A percentile compares a stretch with the other conserved stretches of the same genome.
These are phyloP conservation scores for Equus quagga DNA, from an alignment of 2,113 vertebrate species.

Conservation along the genomic window DNA sequence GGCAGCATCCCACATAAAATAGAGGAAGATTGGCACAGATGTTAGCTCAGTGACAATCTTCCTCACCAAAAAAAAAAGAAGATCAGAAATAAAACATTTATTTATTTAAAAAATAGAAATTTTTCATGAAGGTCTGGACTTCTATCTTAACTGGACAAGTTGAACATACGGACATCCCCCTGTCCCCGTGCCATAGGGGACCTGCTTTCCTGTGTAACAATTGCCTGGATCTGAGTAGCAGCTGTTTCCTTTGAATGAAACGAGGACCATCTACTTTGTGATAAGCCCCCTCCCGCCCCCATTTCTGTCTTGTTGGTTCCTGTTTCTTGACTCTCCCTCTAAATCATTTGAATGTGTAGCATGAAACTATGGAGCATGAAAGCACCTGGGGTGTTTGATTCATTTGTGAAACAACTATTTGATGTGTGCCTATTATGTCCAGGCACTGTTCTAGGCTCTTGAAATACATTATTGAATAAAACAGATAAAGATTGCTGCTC, in stretches of 20 bases:
- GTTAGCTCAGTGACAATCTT: too few species aligned
- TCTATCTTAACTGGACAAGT: neutral
- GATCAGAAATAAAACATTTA: too few species aligned
- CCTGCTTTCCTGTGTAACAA: neutral
- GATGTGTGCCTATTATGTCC: neutral
- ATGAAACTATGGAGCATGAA: neutral
- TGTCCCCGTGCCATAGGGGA: too few species aligned
- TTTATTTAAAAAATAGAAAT: too few species aligned
- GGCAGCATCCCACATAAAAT: too few species aligned
- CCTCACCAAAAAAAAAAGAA: too few species aligned
- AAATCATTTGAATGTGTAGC: neutral
- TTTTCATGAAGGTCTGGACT: too few species aligned
- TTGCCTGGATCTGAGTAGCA: neutral
- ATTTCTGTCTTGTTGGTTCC: neutral
- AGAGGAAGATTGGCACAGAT: too few species aligned
- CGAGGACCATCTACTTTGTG: neutral
- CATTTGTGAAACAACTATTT: neutral
- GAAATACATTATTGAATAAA: neutral
- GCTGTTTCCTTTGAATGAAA: neutral
- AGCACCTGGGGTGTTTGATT: neutral
- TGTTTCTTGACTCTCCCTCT: neutral
- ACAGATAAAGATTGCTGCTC: neutral
- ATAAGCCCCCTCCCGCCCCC: neutral
- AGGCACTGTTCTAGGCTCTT: neutral
- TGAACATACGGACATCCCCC: neutral